These are phyloP conservation scores for Aurelia aurita complex sp. Pacific DNA, from an alignment of 30 jellyfish, hydroid and myxozoan species.

Conservation along the genomic window DNA sequence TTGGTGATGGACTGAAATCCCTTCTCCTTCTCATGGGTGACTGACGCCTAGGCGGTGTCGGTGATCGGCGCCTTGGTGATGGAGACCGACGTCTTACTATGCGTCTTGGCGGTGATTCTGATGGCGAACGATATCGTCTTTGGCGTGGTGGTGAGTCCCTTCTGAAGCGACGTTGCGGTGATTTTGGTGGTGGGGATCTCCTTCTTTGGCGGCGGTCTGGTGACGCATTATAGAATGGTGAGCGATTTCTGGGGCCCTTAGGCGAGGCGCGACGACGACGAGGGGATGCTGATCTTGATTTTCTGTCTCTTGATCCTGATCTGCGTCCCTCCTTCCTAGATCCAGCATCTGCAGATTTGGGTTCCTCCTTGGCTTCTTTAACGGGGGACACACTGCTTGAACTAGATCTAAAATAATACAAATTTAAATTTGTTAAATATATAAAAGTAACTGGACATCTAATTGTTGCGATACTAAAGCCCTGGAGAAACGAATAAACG, in stretches of 20 bases:
- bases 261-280: slow-evolving; percentile 67
- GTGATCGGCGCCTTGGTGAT: slow-evolving; percentile 58
- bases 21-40: slow-evolving; percentile 62
- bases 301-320: slow-evolving; percentile 13
- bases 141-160: slow-evolving; percentile 65
- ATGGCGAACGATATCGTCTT: slow-evolving; percentile 60
- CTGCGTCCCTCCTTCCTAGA: background rate
- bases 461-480: too few relatives aligned
- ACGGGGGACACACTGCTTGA: slow-evolving; percentile 58
- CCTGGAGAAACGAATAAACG: too few relatives aligned
- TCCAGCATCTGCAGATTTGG: slow-evolving; percentile 8
- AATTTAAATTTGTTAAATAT: too few relatives aligned
- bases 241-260: slow-evolving; percentile 53
- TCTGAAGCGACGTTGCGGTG: slow-evolving; percentile 79
- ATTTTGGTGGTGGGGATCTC: slow-evolving; percentile 47
- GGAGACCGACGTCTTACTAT: slow-evolving; percentile 37
- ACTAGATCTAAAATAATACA: slow-evolving; percentile 3
- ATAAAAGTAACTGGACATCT: too few relatives aligned
- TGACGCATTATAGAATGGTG: slow-evolving; percentile 32
- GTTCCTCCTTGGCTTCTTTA: slow-evolving; percentile 8
- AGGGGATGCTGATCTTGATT: slow-evolving; percentile 54
- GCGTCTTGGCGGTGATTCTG: slow-evolving; percentile 69
- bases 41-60: slow-evolving; percentile 60
- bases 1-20: slow-evolving; percentile 67
- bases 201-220: slow-evolving; percentile 47